Evolutionary conservation across 1,140 invertebrate genomes (phyloP).

Genomic region (Drosophila navojoa): DNA sequence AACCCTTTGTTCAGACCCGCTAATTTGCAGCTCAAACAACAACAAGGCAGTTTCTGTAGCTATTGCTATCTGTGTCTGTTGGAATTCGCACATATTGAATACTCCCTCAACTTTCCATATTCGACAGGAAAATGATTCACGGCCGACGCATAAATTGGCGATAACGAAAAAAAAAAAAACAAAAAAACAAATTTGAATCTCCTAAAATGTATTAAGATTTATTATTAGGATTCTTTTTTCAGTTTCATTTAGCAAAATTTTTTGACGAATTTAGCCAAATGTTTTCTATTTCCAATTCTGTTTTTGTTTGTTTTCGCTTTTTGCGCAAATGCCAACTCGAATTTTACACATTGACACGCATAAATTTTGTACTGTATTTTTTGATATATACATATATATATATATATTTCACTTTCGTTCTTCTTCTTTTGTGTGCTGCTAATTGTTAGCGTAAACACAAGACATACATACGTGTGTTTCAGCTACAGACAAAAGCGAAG

Average conservation of each 20-base stretch:
- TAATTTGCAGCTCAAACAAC: conserved; percentile 63
- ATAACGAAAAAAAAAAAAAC: too few relatives aligned
- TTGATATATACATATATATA: conserved; percentile 37
- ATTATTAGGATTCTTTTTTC: conserved; percentile 11
- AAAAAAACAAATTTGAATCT: neutral
- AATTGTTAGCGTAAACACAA: conserved; percentile 35
- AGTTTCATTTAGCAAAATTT: conserved; percentile 40
- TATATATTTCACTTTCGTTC: conserved; percentile 21
- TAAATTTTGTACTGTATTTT: conserved; percentile 41
- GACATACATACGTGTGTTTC: conserved; percentile 24
- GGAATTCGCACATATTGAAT: conserved; percentile 6
- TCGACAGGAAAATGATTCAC: conserved; percentile 6
- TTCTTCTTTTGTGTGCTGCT: conserved; percentile 26
- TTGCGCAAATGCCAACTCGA: conserved; percentile 29
- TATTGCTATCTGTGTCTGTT: neutral
- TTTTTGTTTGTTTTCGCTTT: conserved; percentile 9
- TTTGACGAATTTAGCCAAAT: conserved; percentile 40
- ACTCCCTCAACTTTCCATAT: conserved; percentile 63
- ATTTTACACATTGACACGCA: conserved; percentile 61
- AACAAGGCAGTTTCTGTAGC: too few relatives aligned
- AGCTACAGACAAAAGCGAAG: neutral
- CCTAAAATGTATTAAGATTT: neutral
- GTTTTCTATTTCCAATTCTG: conserved; percentile 24
- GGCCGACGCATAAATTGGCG: too few relatives aligned
- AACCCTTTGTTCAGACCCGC: conserved; percentile 60